phyloP scores from a whole-genome alignment of 2,113 vertebrate genomes.

The Tragulus kanchil region DNA sequence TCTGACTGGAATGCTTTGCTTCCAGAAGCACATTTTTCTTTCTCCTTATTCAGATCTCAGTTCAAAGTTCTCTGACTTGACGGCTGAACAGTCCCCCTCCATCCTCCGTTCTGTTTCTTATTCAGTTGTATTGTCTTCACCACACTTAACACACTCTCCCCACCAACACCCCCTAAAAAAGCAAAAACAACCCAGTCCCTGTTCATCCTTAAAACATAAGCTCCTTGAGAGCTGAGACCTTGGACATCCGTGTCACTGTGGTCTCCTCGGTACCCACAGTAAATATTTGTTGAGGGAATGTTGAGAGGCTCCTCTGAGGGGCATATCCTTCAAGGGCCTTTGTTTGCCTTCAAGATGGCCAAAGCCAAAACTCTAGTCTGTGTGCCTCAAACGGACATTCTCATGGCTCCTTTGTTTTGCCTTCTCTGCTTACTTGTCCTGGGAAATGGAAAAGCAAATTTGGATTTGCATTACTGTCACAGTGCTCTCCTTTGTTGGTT shows the following conservation, averaged over 20 bases:
- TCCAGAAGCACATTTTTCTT: not conserved
- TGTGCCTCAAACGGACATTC: not conserved
- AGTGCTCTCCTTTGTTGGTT: not conserved
- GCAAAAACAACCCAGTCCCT: not conserved
- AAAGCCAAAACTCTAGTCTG: not conserved
- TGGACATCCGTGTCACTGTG: not conserved
- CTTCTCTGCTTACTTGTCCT: not conserved
- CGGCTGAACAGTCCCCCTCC: not conserved
- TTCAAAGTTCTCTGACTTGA: not conserved
- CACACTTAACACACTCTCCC: not conserved
- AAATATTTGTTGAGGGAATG: constrained; percentile 1
- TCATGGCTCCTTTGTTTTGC: not conserved
- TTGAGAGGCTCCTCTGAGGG: not conserved
- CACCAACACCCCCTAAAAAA: not conserved
- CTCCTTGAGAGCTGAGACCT: not conserved
- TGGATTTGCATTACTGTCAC: not conserved
- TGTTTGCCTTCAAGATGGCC: not conserved
- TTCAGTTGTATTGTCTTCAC: not conserved
- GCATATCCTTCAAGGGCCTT: not conserved
- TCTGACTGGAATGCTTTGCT: not conserved
- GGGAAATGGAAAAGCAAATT: constrained; percentile 8
- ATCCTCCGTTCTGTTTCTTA: not conserved
- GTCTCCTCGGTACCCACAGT: not conserved
- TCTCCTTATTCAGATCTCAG: not conserved
- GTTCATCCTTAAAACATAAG: not conserved